Evolutionary conservation across 2,113 vertebrate genomes (phyloP), one percentile per base, ranked within the genome.

Genomic region (Thalassoma bifasciatum): DNA sequence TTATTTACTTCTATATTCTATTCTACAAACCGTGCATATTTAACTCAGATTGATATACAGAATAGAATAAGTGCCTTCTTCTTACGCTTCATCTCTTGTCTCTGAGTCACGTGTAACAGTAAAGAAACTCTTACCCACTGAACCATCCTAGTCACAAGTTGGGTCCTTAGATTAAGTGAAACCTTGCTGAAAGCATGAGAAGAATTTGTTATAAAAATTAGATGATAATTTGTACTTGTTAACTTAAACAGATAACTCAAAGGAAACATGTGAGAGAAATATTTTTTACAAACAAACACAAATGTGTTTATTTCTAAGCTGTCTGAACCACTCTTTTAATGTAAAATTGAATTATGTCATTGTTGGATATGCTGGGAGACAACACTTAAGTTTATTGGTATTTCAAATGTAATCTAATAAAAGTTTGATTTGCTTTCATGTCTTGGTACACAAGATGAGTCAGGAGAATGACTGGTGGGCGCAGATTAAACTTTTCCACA

Each of bases 401-500:
- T 36, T 49, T 9, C 61, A 57, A 50, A 10, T 36, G n/a, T 58
- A n/a, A 23, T 42, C n/a, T 34, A 19, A 17, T 4, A 21, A 30
- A 38, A 21, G 22, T 54, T n/a, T 24, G 5, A 44, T 42, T 46
- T 19, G 44, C 44, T 19, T 14, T 46, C 2, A 46, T 46, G 44
- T 46, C 44, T 46, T 17, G 14, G 44, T 16, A 46, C 44, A 44
- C 2, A 26, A 12, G 37, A 24, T 26, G n/a, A 19, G 36, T 46
- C 47, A 47, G 37, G 26, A 23, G 21, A 8, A 12, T 11, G 57
- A 22, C 52, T 3, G 17, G 14, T 66, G 65, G 73, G 72, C 83
- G 82, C 38, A 14, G 52, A 52, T 44, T 80, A 37, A 47, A 65
- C 81, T 66, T 44, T 57, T 34, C 36, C 44, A 22, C 58, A 0